A percentile compares a stretch with the other conserved stretches of the same genome.
phyloP scores from a whole-genome alignment of 2,888 invertebrate species.

The Drosophila paramelanica region DNA sequence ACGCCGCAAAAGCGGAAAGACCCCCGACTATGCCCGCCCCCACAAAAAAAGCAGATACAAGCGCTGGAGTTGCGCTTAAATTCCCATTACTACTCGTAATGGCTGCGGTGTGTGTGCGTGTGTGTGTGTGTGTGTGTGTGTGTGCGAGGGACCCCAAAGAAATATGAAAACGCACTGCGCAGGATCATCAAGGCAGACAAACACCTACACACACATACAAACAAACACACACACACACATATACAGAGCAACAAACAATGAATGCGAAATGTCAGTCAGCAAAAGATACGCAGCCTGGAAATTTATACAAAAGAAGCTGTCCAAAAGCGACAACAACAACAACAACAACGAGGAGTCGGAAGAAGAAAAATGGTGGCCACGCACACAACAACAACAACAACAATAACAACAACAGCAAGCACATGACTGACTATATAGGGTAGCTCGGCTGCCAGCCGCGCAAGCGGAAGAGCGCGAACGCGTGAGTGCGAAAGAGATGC shows the following conservation, averaged over 20 bases:
- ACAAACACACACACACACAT: slow-evolving; percentile 20
- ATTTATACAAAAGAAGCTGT: slow-evolving; percentile 70
- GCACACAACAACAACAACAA: slow-evolving; percentile 39
- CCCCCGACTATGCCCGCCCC: slow-evolving; percentile 31
- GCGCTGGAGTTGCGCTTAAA: slow-evolving; percentile 74
- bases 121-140: slow-evolving; percentile 22
- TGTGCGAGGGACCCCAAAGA: slow-evolving; percentile 44
- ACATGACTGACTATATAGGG: slow-evolving; percentile 56
- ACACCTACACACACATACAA: slow-evolving; percentile 40
- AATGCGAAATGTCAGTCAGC: slow-evolving; percentile 71
- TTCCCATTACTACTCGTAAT: slow-evolving; percentile 82
- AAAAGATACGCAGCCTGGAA: slow-evolving; percentile 64
- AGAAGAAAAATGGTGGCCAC: slow-evolving; percentile 68
- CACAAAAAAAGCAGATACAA: slow-evolving; percentile 50
- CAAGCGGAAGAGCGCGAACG: slow-evolving; percentile 22
- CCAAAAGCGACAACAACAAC: slow-evolving; percentile 47
- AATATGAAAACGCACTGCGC: slow-evolving; percentile 81
- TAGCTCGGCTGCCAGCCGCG: slow-evolving; percentile 37
- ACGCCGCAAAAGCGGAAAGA: slow-evolving; percentile 76
- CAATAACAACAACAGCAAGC: slow-evolving; percentile 29
- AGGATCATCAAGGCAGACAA: slow-evolving; percentile 78
- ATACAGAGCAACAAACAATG: slow-evolving; percentile 46
- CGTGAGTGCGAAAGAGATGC: slow-evolving; percentile 21
- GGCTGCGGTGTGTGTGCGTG: slow-evolving; percentile 67
- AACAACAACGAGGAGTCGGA: slow-evolving; percentile 25